Evolutionary conservation across 2,888 invertebrate genomes (phyloP), one percentile per base, ranked within the genome.

Genomic region (Galerucella calmariensis): DNA sequence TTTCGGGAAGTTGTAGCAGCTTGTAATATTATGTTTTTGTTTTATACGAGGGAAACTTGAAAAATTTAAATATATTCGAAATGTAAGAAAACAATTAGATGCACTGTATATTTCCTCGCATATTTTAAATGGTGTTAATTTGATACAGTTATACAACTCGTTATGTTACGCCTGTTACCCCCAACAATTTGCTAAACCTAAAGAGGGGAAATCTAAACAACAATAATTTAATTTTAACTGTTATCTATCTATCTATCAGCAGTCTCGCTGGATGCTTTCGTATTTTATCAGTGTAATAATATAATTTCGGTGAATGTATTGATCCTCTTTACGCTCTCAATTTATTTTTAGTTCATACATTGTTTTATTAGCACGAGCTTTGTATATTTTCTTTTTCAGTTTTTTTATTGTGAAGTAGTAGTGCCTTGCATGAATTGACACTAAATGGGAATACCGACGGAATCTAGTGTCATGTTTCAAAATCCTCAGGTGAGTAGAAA

Each of bases 401-500:
- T 75, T 74, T 76, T 48, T 75, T 74, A 51, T 73, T 75, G 75
- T 79, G 77, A 77, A 69, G 69, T 79, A 76, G 56, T 48, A 51
- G 76, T 77, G 74, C 75, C 69, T 77, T 73, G 69, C 73, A 69
- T 69, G 73, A 67, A 14, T n/a, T n/a, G 63, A 20, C 16, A 44
- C 27, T 70, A 71, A 65, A 79, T 79, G 79, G 79, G 79, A 62
- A 67, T 76, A 69, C 70, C 70, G 20, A 70, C 63, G 51, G 70
- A 77, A 20, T 70, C 51, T 27, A 67, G 67, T 61, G 73, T 72
- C 69, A 76, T 76, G 77, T 73, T 67, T 65, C 72, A 76, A 44
- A 77, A 75, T 67, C 67, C 76, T 9, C 79, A 79, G 77, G 79
- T 79, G 75, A 77, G 66, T 56, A 62, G n/a, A 62, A 35, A 16